Conservation (phyloP, 1,140 invertebrate genomes). For the Calephelis nemesis region DNA sequence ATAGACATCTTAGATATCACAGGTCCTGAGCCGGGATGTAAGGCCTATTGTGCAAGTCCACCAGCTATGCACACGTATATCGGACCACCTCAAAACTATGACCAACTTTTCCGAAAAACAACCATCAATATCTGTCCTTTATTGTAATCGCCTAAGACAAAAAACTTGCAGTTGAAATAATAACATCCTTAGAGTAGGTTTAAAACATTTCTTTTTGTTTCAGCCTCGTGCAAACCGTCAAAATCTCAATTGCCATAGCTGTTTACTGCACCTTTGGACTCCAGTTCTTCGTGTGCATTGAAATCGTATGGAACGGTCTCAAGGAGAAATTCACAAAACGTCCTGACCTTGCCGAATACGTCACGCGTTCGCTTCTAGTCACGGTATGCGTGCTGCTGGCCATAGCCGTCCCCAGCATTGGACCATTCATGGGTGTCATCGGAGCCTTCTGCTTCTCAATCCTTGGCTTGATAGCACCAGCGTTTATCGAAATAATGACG, state of each 20-base stretch:
- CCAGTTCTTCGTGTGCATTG: conserved; percentile 96
- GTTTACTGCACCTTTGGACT: conserved; percentile 97
- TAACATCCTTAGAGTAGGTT: neutral
- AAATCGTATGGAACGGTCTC: conserved; percentile 87
- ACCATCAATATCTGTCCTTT: too few species aligned
- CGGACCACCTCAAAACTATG: too few species aligned
- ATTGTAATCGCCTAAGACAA: too few species aligned
- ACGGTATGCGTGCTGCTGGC: conserved; percentile 88
- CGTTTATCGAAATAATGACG: conserved; percentile 91
- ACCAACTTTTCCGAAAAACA: too few species aligned
- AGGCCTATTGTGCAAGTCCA: too few species aligned
- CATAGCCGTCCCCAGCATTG: conserved; percentile 91
- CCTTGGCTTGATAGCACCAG: conserved; percentile 94
- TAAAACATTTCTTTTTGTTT: conserved; percentile 31
- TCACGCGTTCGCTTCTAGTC: conserved; percentile 84
- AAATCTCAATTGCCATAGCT: conserved; percentile 91
- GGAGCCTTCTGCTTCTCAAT: conserved; percentile 97
- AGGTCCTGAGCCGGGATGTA: too few species aligned
- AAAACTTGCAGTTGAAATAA: too few species aligned
- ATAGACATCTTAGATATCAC: too few species aligned
- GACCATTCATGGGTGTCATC: conserved; percentile 94
- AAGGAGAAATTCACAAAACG: conserved; percentile 85
- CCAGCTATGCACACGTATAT: too few species aligned
- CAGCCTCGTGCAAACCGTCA: conserved; percentile 91
- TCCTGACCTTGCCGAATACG: conserved; percentile 87